phyloP scores from a whole-genome alignment of 2,797 vertebrate species.

The Fundulus diaphanus region DNA sequence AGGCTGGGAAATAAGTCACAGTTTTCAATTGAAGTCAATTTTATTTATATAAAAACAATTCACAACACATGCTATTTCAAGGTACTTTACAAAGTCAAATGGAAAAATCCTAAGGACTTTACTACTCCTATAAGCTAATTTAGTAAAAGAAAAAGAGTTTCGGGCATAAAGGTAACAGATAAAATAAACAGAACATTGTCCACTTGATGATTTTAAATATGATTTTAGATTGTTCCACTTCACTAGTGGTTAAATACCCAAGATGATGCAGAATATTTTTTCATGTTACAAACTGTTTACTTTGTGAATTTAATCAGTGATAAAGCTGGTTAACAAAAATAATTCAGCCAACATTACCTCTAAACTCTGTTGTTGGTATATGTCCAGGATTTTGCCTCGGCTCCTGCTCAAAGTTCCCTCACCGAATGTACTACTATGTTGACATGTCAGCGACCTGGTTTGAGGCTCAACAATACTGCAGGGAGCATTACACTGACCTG shows the following conservation, averaged over 20 bases:
- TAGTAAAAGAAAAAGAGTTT: neutral
- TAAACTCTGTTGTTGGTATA: neutral
- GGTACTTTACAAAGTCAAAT: too few relatives aligned
- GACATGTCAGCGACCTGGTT: neutral
- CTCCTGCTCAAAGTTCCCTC: neutral
- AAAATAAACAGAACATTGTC: neutral
- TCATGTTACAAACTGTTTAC: too few relatives aligned
- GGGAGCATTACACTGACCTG: constrained; percentile 33
- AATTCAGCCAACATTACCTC: too few relatives aligned
- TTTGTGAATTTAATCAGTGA: neutral
- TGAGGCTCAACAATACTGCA: constrained; percentile 35
- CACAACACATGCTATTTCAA: too few relatives aligned
- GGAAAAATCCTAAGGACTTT: neutral
- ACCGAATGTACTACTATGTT: constrained; percentile 17
- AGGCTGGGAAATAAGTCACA: too few relatives aligned
- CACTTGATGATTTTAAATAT: neutral
- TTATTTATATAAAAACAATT: too few relatives aligned
- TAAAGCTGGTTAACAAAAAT: too few relatives aligned
- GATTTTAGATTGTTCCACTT: neutral
- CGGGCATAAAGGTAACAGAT: neutral
- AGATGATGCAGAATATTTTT: neutral
- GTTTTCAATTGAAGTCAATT: too few relatives aligned
- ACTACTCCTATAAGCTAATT: too few relatives aligned
- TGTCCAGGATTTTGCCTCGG: constrained; percentile 22
- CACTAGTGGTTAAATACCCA: neutral